Evolutionary conservation across 2,888 invertebrate genomes (phyloP), one percentile per base, ranked within the genome.

Genomic region (Aproaerema taeniolella): DNA sequence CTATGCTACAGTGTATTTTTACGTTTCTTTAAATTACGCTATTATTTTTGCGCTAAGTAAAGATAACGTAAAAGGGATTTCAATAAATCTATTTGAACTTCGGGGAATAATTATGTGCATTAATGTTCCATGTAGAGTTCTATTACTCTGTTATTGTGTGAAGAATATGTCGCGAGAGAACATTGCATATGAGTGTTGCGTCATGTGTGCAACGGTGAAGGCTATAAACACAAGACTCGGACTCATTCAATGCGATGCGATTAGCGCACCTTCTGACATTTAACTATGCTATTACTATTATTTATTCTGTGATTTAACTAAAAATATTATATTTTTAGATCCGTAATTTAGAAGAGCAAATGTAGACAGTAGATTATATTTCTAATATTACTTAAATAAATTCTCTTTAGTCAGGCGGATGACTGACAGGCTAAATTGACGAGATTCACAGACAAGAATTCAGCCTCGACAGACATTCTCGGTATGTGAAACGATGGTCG

Each of bases 11-110:
- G 51, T 55, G 57, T 64, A 53, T 47, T 58, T 70, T 69, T 55
- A 68, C 55, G 62, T 53, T 54, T 47, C 50, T 65, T 58, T 57
- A 60, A 70, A 62, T 59, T 54, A 64, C 53, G 55, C 53, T 53
- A 49, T 28, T 28, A 28, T 35, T 35, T 35, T 26, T 26, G 26
- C 26, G 26, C n/a, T 9, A 26, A 26, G 8, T 26, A 26, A 6
- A 26, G 6, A 2, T n/a, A n/a, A 26, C 26, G n/a, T 26, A 55
- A 50, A 50, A 48, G 24, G 14, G 32, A 38, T 25, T 40, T 26
- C 36, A 41, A 41, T 36, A 36, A 32, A 38, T 38, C 37, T 32
- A 43, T 48, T 45, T 55, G 53, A 52, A 58, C 26, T 26, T 26
- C 33, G 20, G 13, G 11, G 33, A 53, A 55, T 55, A 49, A 53